Evolutionary conservation across 2,113 vertebrate species (phyloP).

Genomic region (Sphyrna mokarran): DNA sequence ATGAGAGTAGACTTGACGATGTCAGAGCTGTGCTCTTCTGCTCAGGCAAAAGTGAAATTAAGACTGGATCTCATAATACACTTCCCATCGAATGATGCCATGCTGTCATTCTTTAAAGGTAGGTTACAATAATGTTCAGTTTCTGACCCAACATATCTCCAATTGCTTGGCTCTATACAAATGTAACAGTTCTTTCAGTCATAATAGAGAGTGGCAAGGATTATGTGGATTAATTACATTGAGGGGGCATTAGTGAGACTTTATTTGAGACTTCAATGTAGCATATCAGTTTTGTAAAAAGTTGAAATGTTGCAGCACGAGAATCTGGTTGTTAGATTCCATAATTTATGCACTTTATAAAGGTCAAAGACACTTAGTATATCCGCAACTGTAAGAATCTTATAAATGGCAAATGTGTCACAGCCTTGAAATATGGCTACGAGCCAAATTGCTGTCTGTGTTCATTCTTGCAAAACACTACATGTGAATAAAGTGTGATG

Average conservation of each 20-base stretch:
- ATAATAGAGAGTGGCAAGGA: not conserved
- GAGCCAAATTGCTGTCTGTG: not conserved
- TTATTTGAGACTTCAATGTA: not conserved
- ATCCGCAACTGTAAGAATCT: not conserved
- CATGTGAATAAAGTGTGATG: not conserved
- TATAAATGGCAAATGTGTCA: constrained; percentile 16
- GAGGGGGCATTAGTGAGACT: no score
- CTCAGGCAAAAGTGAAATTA: no score
- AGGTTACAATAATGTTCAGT: not conserved
- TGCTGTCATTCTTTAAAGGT: no score
- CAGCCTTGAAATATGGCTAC: not conserved
- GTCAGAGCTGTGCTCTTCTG: no score
- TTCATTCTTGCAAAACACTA: not conserved
- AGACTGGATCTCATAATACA: no score
- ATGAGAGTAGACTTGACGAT: no score
- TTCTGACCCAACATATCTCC: not conserved
- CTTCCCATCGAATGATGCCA: no score
- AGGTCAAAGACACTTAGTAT: not conserved
- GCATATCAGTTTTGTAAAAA: not conserved
- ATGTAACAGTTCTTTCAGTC: not conserved
- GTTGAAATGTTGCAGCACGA: not conserved
- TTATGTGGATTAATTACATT: not conserved
- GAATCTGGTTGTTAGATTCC: not conserved
- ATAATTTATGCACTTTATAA: not conserved
- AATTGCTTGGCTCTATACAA: not conserved